Evolutionary conservation across 2,888 invertebrate species (phyloP).

Genomic region (Drosophila paramelanica): DNA sequence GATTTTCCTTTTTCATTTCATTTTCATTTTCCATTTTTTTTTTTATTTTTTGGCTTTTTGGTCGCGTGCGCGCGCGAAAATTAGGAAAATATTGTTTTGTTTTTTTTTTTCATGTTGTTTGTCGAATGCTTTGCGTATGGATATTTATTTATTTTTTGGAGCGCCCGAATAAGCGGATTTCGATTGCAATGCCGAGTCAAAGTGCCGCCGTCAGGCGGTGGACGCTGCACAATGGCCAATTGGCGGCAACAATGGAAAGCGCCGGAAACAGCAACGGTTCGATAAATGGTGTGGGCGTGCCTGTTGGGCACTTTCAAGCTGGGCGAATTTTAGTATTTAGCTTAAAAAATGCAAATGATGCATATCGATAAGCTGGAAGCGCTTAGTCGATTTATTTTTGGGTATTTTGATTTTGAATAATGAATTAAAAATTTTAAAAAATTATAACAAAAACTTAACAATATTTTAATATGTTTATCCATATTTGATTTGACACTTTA

Average conservation of each 20-base stretch:
- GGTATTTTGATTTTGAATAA: no score
- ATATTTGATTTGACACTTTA: no score
- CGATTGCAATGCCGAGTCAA: slow-evolving; percentile 71
- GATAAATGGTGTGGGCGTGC: slow-evolving; percentile 25
- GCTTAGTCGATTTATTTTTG: background rate
- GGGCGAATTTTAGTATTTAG: background rate
- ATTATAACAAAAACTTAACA: no score
- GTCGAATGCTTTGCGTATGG: slow-evolving; percentile 32
- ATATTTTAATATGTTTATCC: no score
- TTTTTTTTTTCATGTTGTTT: slow-evolving; percentile 29
- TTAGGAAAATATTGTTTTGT: slow-evolving; percentile 73
- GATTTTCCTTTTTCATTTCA: slow-evolving; percentile 8
- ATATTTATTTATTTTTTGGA: slow-evolving; percentile 46
- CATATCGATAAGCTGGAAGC: background rate
- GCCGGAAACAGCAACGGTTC: background rate
- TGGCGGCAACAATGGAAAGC: slow-evolving; percentile 7
- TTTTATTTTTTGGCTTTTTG: slow-evolving; percentile 51
- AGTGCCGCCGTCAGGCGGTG: slow-evolving; percentile 45
- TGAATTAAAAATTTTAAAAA: no score
- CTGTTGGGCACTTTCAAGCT: background rate
- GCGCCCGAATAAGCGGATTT: slow-evolving; percentile 63
- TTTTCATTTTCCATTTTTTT: slow-evolving; percentile 16
- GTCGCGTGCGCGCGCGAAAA: slow-evolving; percentile 76
- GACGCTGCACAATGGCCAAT: slow-evolving; percentile 4
- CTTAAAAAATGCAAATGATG: background rate